These are phyloP conservation scores for Mastomys coucha DNA, from an alignment of 2,113 vertebrate species.

Conservation along the genomic window DNA sequence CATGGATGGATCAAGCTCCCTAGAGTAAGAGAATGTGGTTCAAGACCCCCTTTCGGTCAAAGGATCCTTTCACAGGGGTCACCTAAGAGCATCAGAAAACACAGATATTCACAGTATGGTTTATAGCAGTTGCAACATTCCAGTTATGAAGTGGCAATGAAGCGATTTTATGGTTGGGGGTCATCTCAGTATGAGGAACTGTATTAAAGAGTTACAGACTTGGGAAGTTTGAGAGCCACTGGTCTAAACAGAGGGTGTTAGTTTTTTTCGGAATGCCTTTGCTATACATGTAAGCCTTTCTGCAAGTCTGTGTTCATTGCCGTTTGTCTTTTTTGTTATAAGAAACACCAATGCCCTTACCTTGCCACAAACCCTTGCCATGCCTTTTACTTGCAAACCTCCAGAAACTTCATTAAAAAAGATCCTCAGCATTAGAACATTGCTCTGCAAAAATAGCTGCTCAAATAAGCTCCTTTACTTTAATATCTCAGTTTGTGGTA, in stretches of 20 bases:
- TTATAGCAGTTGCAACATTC: neutral
- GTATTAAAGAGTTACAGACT: neutral
- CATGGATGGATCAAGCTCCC: neutral
- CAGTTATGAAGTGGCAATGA: neutral
- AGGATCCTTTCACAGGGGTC: neutral
- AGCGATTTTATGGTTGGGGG: neutral
- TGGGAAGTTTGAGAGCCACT: neutral
- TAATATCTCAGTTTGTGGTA: neutral
- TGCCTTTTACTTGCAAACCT: neutral
- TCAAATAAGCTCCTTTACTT: neutral
- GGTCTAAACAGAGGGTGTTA: neutral
- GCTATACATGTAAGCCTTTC: neutral
- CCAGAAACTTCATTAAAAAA: neutral
- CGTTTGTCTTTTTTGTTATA: neutral
- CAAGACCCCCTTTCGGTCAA: neutral
- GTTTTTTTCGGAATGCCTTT: neutral
- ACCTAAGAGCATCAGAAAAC: neutral
- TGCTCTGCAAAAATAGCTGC: neutral
- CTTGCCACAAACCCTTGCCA: neutral
- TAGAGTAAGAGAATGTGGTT: neutral
- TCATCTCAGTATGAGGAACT: neutral
- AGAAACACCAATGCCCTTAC: neutral
- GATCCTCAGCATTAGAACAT: neutral
- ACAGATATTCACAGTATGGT: neutral
- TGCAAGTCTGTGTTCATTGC: too few species aligned